A percentile compares a stretch with the other conserved stretches of the same genome.
These are phyloP conservation scores for Camponotus fellah DNA, from an alignment of 2,888 invertebrate species.

Conservation along the genomic window DNA sequence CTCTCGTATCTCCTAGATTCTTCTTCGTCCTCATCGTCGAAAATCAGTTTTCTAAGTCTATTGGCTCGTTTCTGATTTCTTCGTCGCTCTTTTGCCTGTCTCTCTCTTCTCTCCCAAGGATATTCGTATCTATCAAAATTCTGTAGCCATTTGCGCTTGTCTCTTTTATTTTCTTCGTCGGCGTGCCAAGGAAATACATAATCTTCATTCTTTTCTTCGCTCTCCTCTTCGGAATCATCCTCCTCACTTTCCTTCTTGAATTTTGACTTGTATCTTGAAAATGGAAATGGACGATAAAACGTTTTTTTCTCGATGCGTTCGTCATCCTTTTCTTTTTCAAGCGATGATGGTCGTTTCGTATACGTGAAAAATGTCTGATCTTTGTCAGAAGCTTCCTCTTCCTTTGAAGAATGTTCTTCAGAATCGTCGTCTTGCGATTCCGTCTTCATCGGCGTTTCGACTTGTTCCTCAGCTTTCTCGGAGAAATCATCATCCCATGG, in stretches of 20 bases:
- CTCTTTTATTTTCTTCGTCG: constrained; percentile 64
- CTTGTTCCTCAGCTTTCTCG: constrained; percentile 39
- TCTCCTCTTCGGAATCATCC: constrained; percentile 49
- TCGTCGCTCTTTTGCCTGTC: constrained; percentile 71
- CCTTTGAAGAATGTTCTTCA: constrained; percentile 50
- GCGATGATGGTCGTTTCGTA: constrained; percentile 77
- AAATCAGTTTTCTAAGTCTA: constrained; percentile 57
- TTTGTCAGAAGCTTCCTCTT: constrained; percentile 56
- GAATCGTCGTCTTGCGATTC: constrained; percentile 61
- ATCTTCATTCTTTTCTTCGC: constrained; percentile 63
- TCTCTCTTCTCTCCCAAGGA: constrained; percentile 83
- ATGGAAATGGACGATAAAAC: constrained; percentile 81
- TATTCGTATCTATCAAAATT: constrained; percentile 78
- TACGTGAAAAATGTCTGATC: constrained; percentile 77
- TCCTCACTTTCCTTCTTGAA: constrained; percentile 53
- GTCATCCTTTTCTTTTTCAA: constrained; percentile 80
- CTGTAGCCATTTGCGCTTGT: constrained; percentile 59
- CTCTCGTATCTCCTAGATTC: constrained; percentile 48
- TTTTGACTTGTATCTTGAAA: constrained; percentile 53
- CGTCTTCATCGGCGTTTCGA: constrained; percentile 22
- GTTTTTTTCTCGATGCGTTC: constrained; percentile 79
- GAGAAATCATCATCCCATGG: constrained; percentile 51
- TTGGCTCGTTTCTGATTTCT: constrained; percentile 52
- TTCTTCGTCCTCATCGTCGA: constrained; percentile 68
- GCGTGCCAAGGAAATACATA: constrained; percentile 81